These are phyloP conservation scores for Sebastes dallii DNA, from an alignment of 2,797 vertebrate species.

Conservation along the genomic window DNA sequence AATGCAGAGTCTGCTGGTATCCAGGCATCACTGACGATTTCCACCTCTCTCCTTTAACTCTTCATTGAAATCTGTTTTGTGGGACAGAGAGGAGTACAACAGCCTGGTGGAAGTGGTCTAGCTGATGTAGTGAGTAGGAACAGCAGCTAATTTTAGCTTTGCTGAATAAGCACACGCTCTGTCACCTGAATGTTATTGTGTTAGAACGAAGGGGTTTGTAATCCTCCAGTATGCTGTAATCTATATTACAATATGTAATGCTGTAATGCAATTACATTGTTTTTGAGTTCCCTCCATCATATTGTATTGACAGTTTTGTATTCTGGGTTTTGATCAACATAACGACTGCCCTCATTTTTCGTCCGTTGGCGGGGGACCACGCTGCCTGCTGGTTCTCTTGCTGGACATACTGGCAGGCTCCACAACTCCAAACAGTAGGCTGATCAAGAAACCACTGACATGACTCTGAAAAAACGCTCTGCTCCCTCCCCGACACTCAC, in stretches of 20 bases:
- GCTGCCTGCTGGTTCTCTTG: slow-evolving; percentile 5
- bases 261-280: neutral
- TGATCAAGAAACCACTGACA: slow-evolving; percentile 25
- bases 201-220: neutral
- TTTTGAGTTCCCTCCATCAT: neutral
- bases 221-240: neutral
- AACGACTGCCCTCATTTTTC: slow-evolving; percentile 5
- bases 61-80: slow-evolving; percentile 37
- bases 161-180: slow-evolving; percentile 34
- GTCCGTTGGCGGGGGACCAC: neutral
- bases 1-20: slow-evolving; percentile 53
- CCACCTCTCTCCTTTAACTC: slow-evolving; percentile 24
- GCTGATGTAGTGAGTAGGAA: slow-evolving; percentile 22
- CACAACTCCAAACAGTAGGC: slow-evolving; percentile 4
- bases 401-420: slow-evolving; percentile 4
- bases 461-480: slow-evolving; percentile 15
- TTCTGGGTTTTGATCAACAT: slow-evolving; percentile 6
- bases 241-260: neutral
- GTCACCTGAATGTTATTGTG: slow-evolving; percentile 25
- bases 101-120: slow-evolving; percentile 9
- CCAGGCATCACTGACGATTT: slow-evolving; percentile 46
- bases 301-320: slow-evolving; percentile 1
- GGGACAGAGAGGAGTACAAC: slow-evolving; percentile 8
- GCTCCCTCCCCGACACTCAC: slow-evolving; percentile 27
- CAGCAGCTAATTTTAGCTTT: slow-evolving; percentile 45